Evolutionary conservation across 2,888 invertebrate genomes (phyloP).

Genomic region (Agrilus cyanescens): DNA sequence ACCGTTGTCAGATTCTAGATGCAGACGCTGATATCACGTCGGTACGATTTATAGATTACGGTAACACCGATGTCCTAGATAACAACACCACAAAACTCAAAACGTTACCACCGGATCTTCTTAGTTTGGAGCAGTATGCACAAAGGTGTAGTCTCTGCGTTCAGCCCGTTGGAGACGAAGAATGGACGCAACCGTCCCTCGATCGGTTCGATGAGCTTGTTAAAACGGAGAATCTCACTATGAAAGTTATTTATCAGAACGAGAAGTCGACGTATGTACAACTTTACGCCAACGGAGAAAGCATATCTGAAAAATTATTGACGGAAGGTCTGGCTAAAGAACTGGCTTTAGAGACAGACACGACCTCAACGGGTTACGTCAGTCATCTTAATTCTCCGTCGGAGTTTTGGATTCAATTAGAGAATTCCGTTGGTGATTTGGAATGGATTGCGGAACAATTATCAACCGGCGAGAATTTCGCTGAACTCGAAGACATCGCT

Average conservation of each 20-base stretch:
- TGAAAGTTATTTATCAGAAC: conserved; percentile 32
- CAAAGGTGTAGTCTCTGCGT: conserved; percentile 57
- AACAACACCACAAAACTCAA: conserved; percentile 50
- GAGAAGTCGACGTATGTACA: conserved; percentile 54
- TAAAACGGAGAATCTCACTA: conserved; percentile 12
- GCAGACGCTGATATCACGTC: conserved; percentile 64
- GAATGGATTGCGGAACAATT: conserved; percentile 51
- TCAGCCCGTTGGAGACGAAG: conserved; percentile 46
- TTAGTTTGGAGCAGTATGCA: conserved; percentile 43
- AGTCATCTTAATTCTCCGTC: conserved; percentile 55
- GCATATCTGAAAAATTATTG: conserved; percentile 49
- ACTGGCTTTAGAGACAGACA: conserved; percentile 15
- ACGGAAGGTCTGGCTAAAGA: conserved; percentile 44
- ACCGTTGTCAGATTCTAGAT: conserved; percentile 79
- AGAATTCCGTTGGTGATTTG: conserved; percentile 45
- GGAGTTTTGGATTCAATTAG: conserved; percentile 65
- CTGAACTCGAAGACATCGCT: conserved; percentile 39
- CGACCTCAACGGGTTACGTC: conserved; percentile 43
- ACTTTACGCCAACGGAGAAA: conserved; percentile 46
- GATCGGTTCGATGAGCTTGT: conserved; percentile 41
- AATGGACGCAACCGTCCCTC: conserved; percentile 49
- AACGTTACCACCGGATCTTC: conserved; percentile 46
- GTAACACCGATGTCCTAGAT: conserved; percentile 63
- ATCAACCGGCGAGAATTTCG: conserved; percentile 40
- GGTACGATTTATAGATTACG: conserved; percentile 66